These are phyloP conservation scores for Amniataba percoides DNA, from an alignment of 2,797 vertebrate genomes.

Conservation along the genomic window DNA sequence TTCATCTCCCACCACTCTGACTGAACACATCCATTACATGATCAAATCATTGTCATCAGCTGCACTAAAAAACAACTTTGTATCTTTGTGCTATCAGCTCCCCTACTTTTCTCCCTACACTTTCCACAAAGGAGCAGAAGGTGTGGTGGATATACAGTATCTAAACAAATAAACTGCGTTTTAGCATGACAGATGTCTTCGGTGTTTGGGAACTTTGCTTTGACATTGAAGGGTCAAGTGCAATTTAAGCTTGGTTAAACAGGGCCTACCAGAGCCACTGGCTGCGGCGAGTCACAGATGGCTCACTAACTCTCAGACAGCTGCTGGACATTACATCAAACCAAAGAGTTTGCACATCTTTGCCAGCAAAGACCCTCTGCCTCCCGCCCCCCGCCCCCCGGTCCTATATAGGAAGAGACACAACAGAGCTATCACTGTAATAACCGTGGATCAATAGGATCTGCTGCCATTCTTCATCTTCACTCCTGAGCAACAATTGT, in stretches of 20 bases:
- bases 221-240: constrained; percentile 58
- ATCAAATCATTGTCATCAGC: constrained; percentile 39
- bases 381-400: not conserved
- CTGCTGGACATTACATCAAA: constrained; percentile 53
- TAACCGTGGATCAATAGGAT: constrained; percentile 3
- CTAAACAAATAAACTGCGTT: constrained; percentile 5
- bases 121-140: not conserved
- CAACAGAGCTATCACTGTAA: constrained; percentile 9
- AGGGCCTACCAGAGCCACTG: constrained; percentile 22
- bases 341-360: constrained; percentile 24
- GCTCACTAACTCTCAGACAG: constrained; percentile 55
- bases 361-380: constrained; percentile 2
- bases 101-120: constrained; percentile 6
- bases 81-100: constrained; percentile 17
- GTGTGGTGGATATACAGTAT: constrained; percentile 16
- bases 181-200: constrained; percentile 42
- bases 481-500: not conserved
- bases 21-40: constrained; percentile 37
- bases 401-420: not conserved
- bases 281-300: constrained; percentile 59
- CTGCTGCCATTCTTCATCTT: not conserved
- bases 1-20: constrained; percentile 40
- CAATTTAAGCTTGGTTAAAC: constrained; percentile 51
- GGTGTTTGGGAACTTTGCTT: constrained; percentile 35
- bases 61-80: constrained; percentile 32